Conservation (phyloP, 2,113 vertebrate species). For the Panurus biarmicus region DNA sequence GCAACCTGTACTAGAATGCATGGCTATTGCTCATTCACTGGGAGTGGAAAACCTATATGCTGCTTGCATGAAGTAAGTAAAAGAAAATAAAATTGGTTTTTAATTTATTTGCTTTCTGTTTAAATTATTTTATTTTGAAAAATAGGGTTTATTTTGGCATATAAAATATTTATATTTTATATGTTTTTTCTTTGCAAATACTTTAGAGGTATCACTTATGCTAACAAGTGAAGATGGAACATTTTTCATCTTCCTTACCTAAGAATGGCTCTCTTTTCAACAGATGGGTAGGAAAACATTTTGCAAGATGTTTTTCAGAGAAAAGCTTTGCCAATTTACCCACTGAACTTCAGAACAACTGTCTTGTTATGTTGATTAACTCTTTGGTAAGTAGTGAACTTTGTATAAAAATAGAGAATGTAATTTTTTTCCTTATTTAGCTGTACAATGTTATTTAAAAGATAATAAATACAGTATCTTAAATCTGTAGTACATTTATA, state of each 20-base stretch:
- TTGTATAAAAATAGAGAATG: neutral
- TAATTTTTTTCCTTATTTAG: neutral
- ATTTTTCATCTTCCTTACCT: constrained; percentile 6
- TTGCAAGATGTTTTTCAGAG: constrained; percentile 88
- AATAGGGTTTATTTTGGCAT: neutral
- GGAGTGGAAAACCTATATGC: constrained; percentile 80
- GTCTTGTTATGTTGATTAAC: constrained; percentile 76
- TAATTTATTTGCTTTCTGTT: neutral
- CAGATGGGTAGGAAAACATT: constrained; percentile 89
- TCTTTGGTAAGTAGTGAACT: constrained; percentile 79
- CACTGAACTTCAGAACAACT: constrained; percentile 83
- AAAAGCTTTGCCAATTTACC: constrained; percentile 86
- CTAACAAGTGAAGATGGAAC: neutral
- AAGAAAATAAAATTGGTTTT: neutral
- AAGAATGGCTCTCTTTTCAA: constrained; percentile 39
- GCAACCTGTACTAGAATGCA: constrained; percentile 82
- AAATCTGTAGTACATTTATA: neutral
- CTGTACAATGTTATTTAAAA: neutral
- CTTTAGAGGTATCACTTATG: neutral
- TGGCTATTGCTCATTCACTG: constrained; percentile 84
- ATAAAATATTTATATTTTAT: neutral
- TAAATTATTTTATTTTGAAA: neutral
- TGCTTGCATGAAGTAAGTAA: constrained; percentile 86
- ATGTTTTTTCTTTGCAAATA: neutral
- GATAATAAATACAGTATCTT: neutral